These are phyloP conservation scores for Listronotus bonariensis DNA, from an alignment of 1,140 invertebrate species.

Conservation along the genomic window DNA sequence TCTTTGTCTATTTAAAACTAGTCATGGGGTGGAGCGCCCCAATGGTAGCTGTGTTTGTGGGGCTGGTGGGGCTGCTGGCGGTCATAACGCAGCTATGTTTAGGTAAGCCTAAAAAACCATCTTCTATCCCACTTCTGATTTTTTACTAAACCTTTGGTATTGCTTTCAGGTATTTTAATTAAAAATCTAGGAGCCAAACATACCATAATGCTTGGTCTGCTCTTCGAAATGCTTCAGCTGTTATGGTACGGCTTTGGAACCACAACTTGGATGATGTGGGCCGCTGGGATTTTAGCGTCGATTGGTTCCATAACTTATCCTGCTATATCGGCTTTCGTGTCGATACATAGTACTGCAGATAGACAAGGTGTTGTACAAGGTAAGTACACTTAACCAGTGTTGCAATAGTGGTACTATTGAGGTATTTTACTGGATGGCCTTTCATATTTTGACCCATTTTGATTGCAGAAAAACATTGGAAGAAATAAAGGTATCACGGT, in stretches of 20 bases:
- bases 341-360: constrained; percentile 93
- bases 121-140: too few relatives aligned
- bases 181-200: constrained; percentile 91
- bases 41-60: constrained; percentile 97
- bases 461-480: too few relatives aligned
- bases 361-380: constrained; percentile 97
- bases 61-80: constrained; percentile 93
- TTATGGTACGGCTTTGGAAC: constrained; percentile 96
- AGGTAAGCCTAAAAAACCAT: constrained; percentile 62
- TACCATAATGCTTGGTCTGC: constrained; percentile 94
- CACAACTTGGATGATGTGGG: constrained; percentile 97
- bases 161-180: constrained; percentile 49
- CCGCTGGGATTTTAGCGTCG: constrained; percentile 92
- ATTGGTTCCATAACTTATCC: constrained; percentile 97
- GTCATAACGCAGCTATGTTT: constrained; percentile 93
- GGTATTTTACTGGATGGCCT: too few relatives aligned
- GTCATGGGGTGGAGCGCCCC: constrained; percentile 95
- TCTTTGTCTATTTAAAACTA: constrained; percentile 98
- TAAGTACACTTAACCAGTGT: too few relatives aligned
- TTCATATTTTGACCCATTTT: too few relatives aligned
- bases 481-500: too few relatives aligned
- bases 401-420: too few relatives aligned
- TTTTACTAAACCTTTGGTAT: too few relatives aligned
- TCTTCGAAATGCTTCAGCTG: constrained; percentile 96
- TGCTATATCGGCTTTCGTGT: constrained; percentile 98